Percentiles rank a stretch among this genome's conserved stretches.
Evolutionary conservation across 2,888 invertebrate species (phyloP).

Genomic region (Polydrusus cervinus): DNA sequence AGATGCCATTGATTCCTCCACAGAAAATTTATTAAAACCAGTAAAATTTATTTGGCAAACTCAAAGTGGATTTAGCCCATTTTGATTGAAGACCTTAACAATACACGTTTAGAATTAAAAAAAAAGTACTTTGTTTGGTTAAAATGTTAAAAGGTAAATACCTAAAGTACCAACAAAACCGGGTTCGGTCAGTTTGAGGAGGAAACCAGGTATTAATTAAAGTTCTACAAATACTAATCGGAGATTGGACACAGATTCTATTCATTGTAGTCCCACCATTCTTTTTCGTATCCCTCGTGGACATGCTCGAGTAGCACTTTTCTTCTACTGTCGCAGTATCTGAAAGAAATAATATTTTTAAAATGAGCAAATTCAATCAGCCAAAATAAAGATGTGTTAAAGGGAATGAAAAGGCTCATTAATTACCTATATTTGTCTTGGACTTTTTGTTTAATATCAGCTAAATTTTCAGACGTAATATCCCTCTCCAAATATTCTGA

Average conservation of each 20-base stretch:
- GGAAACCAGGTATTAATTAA: constrained; percentile 44
- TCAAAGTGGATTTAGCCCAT: too few relatives aligned
- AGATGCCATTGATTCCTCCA: too few relatives aligned
- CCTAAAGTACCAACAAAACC: constrained; percentile 17
- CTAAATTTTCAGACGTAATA: constrained; percentile 96
- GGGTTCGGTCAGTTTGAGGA: constrained; percentile 23
- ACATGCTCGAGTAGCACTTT: constrained; percentile 97
- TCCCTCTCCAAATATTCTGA: constrained; percentile 98
- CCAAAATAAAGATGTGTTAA: not conserved
- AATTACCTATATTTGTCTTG: constrained; percentile 95
- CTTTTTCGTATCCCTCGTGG: constrained; percentile 98
- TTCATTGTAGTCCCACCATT: constrained; percentile 97
- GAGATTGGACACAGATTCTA: constrained; percentile 70
- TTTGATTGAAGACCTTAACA: too few relatives aligned
- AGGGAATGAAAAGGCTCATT: not conserved
- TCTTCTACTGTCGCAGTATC: constrained; percentile 98
- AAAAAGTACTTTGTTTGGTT: not conserved
- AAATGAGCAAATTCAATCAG: not conserved
- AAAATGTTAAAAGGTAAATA: constrained; percentile 11
- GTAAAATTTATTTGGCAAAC: too few relatives aligned
- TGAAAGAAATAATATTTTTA: constrained; percentile 69
- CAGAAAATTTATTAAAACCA: too few relatives aligned
- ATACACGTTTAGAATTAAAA: too few relatives aligned
- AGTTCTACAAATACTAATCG: constrained; percentile 38
- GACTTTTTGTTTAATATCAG: constrained; percentile 98